Base-by-base conservation (phyloP, 1,140 invertebrate species). In the Meloidogyne floridensis region DNA sequence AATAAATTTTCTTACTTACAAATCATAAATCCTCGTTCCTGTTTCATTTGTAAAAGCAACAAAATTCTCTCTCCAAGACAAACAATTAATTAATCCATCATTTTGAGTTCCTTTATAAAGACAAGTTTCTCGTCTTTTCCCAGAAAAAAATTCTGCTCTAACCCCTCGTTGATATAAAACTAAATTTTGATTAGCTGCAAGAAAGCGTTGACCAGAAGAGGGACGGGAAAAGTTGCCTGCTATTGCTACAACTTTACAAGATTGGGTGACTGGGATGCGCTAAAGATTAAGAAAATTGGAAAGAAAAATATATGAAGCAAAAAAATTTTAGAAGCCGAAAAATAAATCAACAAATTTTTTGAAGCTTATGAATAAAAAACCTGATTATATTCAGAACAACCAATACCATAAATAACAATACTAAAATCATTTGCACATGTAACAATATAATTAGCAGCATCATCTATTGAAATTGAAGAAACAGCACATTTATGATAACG, bases 381-480 rank as follows among this genome's bases (percentile, higher is more conserved):
- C 70, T 86, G 79, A 82, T 87, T 88, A 18, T 80, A 80, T 75
- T 87, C 86, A n/a, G 53, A 59, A 43, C 59, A 81, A 43, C 87
- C 88, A 56, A 89, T 76, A n/a, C 87, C 87, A 11, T 80, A 80
- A 51, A 89, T 77, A 18, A 76, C 82, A 6, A 92, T 90, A 83
- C 87, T 89, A 18, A 90, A 91, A 86, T 92, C 92, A 87, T 92
- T 91, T 13, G 91, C 91, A 84, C 92, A 92, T 79, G 91, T 92
- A 13, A 91, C 90, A 3, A 92, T 83, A 82, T 91, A 91, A 75
- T 92, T 91, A n/a, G 92, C 92, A 80, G 90, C 88, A 70, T 87
- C 87, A 85, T 92, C 92, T 83, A 92, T 90, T 75, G 90, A 90
- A 73, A 92, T 90, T 83, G 91, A 91, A 81, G 91, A 91, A 8